Base-by-base conservation (phyloP, 1,140 invertebrate species). In the Caenorhabditis briggsae region DNA sequence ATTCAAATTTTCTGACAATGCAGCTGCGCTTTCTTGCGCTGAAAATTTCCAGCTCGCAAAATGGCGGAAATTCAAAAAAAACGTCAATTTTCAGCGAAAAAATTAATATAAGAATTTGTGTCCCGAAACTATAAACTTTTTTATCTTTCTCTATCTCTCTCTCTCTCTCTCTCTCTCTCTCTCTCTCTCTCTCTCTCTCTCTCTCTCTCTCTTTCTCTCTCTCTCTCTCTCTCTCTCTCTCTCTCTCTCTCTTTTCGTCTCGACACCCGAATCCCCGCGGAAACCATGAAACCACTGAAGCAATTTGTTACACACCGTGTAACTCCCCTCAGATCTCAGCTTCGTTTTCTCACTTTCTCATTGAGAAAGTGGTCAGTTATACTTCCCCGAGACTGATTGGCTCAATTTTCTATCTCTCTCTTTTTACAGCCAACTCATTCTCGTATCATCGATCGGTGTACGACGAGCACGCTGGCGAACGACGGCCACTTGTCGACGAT, bases 361-460 rank as follows among this genome's bases (percentile, higher is more conserved):
- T 9, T 43, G n/a, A 78, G 43, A 78, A 78, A 78, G 70, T 78
- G 70, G 70, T 78, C 70, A 78, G 70, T 78, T 53, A 25, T 78
- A 33, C 46, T 25, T 25, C 59, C 2, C 56, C 7, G 14, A 58
- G 14, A 11, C 20, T 61, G 59, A 25, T 33, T 61, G 59, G 25
- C n/a, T 58, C 56, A n/a, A 8, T n/a, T 18, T 58, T 58, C 7
- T 58, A 8, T 20, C 7, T 12, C 8, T 43, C 8, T 12, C 8
- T 43, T 18, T 46, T 46, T 78, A 6, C 70, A 78, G 70, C 70
- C 50, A 50, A 78, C 70, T 78, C 70, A 78, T 78, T 78, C 70
- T 78, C 70, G 70, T 78, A 78, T 78, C 70, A 78, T 78, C 70
- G 70, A 78, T 78, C 70, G 70, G 70, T 78, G 48, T 78, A 78